phyloP scores from a whole-genome alignment of 2,888 invertebrate genomes.

The Erynnis tages region DNA sequence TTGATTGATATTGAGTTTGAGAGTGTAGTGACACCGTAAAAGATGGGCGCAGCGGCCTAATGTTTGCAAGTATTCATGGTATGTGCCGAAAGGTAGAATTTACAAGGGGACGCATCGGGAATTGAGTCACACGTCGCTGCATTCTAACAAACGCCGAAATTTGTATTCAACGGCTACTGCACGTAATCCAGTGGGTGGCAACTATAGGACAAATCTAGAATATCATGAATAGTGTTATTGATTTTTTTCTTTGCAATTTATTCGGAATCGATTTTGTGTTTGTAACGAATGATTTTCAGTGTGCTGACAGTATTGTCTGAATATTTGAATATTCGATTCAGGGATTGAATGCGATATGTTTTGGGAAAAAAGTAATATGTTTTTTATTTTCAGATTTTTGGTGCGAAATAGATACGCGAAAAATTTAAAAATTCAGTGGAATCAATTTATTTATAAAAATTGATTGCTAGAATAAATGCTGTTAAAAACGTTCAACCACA shows the following conservation, averaged over 20 bases:
- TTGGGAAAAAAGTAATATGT: neutral
- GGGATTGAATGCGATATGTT: no score
- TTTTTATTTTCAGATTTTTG: neutral
- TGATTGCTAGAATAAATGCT: no score
- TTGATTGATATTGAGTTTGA: slow-evolving; percentile 24
- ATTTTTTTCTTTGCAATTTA: slow-evolving; percentile 13
- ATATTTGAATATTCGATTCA: slow-evolving; percentile 1
- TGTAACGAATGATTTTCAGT: slow-evolving; percentile 1
- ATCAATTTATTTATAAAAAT: no score
- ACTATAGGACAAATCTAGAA: slow-evolving; percentile 56
- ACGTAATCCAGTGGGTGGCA: slow-evolving; percentile 72
- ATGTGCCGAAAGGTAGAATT: slow-evolving; percentile 44
- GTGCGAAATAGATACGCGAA: no score
- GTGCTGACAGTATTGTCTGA: neutral
- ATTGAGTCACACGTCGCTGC: slow-evolving; percentile 64
- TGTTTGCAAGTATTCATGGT: slow-evolving; percentile 36
- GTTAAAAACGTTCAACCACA: no score
- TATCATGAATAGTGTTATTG: slow-evolving; percentile 55
- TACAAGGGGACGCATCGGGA: slow-evolving; percentile 58
- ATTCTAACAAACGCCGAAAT: slow-evolving; percentile 54
- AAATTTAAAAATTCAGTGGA: no score
- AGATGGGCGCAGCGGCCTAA: slow-evolving; percentile 32
- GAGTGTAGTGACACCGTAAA: slow-evolving; percentile 25
- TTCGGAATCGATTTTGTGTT: slow-evolving; percentile 5
- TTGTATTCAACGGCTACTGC: slow-evolving; percentile 69